Evolutionary conservation across 2,888 invertebrate species (phyloP).

Genomic region (Tortricodes alternella): DNA sequence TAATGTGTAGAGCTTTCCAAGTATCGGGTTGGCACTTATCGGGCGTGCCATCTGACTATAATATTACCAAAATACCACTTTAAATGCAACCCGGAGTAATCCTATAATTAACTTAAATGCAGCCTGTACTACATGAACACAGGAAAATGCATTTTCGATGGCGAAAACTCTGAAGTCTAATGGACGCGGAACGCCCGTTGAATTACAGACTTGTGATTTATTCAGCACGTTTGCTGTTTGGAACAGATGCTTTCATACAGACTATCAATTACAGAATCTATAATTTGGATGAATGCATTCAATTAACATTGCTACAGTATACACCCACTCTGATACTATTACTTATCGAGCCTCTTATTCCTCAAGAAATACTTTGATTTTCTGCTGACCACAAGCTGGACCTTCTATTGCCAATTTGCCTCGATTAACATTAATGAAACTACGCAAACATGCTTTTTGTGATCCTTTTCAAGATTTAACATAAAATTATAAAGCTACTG

Average conservation of each 20-base stretch:
- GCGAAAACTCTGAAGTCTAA: slow-evolving; percentile 66
- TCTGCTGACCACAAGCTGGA: slow-evolving; percentile 6
- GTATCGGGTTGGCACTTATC: slow-evolving; percentile 75
- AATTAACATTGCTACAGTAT: background rate
- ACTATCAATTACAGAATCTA: slow-evolving; percentile 18
- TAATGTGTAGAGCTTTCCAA: slow-evolving; percentile 76
- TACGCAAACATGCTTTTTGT: background rate
- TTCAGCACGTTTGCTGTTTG: slow-evolving; percentile 48
- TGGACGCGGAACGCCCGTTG: slow-evolving; percentile 55
- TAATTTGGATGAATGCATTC: background rate
- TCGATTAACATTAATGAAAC: slow-evolving; percentile 21
- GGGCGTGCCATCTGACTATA: slow-evolving; percentile 81
- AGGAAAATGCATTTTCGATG: slow-evolving; percentile 77
- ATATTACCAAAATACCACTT: slow-evolving; percentile 81
- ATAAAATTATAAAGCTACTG: slow-evolving; percentile 23
- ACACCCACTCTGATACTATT: background rate
- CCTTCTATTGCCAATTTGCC: background rate
- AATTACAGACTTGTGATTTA: slow-evolving; percentile 67
- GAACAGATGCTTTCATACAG: slow-evolving; percentile 42
- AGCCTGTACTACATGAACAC: slow-evolving; percentile 66
- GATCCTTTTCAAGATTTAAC: slow-evolving; percentile 15
- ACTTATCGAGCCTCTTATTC: background rate
- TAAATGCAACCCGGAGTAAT: slow-evolving; percentile 74
- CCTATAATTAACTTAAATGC: slow-evolving; percentile 81
- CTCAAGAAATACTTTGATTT: background rate